phyloP scores from a whole-genome alignment of 2,888 invertebrate species.

The Euzetes globulus region DNA sequence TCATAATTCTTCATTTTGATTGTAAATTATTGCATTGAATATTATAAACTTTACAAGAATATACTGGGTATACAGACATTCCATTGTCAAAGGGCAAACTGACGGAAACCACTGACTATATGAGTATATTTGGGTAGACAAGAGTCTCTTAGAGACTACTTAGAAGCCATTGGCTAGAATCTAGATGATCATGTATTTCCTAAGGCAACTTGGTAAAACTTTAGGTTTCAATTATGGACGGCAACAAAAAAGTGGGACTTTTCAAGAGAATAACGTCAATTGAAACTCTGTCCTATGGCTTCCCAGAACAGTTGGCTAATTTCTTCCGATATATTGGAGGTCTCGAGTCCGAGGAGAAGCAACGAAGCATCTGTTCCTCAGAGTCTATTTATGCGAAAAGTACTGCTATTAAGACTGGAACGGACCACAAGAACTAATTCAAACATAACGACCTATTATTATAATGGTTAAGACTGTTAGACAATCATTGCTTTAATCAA shows the following conservation, averaged over 20 bases:
- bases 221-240: slow-evolving; percentile 49
- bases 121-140: slow-evolving; percentile 86
- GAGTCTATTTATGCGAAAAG: too few species aligned
- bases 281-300: slow-evolving; percentile 13
- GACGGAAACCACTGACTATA: slow-evolving; percentile 93
- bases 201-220: slow-evolving; percentile 30
- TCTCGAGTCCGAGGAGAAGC: slow-evolving; percentile 25
- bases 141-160: slow-evolving; percentile 32
- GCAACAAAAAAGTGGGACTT: slow-evolving; percentile 20
- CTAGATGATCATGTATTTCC: slow-evolving; percentile 31
- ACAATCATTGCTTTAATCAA: too few species aligned
- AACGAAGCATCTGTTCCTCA: slow-evolving; percentile 14
- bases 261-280: slow-evolving; percentile 25
- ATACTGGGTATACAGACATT: background rate
- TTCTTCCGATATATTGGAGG: slow-evolving; percentile 1
- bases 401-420: background rate
- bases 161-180: slow-evolving; percentile 33
- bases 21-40: too few species aligned
- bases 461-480: too few species aligned
- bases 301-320: slow-evolving; percentile 26
- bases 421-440: too few species aligned
- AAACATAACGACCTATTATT: too few species aligned
- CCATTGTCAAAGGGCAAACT: slow-evolving; percentile 83
- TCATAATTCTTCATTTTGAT: too few species aligned
- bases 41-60: slow-evolving; percentile 60